A percentile compares a stretch with the other conserved stretches of the same genome.
These are phyloP conservation scores for Suillia variegata DNA, from an alignment of 2,888 invertebrate genomes.

Conservation along the genomic window DNA sequence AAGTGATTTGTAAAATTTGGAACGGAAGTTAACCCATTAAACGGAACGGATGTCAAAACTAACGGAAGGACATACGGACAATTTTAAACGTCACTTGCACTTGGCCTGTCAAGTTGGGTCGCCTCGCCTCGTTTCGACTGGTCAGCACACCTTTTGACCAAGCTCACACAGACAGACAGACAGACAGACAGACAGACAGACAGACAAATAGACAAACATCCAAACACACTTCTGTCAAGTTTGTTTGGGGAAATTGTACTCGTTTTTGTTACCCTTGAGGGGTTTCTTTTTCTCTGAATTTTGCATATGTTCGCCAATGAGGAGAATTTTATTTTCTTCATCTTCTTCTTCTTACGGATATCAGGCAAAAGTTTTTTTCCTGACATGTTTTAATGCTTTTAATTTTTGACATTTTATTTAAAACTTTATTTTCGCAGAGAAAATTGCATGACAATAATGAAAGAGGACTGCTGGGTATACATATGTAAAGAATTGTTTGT, in stretches of 20 bases:
- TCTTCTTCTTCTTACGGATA: slow-evolving; percentile 4
- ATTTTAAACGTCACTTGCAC: slow-evolving; percentile 37
- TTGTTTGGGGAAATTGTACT: slow-evolving; percentile 13
- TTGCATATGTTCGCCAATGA: slow-evolving; percentile 34
- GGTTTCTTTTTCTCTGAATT: slow-evolving; percentile 18
- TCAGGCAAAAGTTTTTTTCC: slow-evolving; percentile 1
- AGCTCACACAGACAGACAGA: slow-evolving; percentile 8
- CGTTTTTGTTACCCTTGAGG: slow-evolving; percentile 26
- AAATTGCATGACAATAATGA: slow-evolving; percentile 4
- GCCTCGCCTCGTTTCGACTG: not conserved
- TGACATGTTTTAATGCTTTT: slow-evolving; percentile 42
- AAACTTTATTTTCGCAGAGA: slow-evolving; percentile 27
- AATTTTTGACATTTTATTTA: slow-evolving; percentile 40
- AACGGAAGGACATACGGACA: too few relatives aligned
- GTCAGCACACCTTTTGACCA: not conserved
- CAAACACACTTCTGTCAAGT: not conserved
- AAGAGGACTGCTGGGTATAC: not conserved
- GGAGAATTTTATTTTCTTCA: slow-evolving; percentile 32
- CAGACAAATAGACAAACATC: too few relatives aligned
- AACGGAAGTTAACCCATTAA: slow-evolving; percentile 34
- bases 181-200: too few relatives aligned
- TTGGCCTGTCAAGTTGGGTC: slow-evolving; percentile 20
- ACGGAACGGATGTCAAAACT: slow-evolving; percentile 48
- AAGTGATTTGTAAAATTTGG: slow-evolving; percentile 15
- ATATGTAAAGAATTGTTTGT: too few relatives aligned